Conservation (phyloP, 2,888 invertebrate species). For the Timandra comae region DNA sequence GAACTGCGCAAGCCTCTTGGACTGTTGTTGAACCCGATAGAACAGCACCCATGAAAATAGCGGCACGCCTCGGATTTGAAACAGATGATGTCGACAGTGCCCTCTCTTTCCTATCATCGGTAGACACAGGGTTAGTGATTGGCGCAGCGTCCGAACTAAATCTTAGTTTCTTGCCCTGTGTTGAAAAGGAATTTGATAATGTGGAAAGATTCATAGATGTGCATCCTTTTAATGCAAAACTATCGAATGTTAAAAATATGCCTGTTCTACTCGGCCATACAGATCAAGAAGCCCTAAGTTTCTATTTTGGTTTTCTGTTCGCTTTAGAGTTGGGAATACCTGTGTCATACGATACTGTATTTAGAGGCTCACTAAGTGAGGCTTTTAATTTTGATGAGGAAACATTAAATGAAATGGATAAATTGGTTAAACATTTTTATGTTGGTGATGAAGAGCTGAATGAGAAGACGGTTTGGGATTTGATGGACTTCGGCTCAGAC, state of each 20-base stretch:
- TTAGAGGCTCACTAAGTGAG: constrained; percentile 1
- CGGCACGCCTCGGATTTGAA: constrained; percentile 27
- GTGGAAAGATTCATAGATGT: constrained; percentile 15
- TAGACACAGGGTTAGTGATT: constrained; percentile 9
- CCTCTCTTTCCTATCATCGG: constrained; percentile 21
- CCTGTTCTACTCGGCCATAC: constrained; percentile 17
- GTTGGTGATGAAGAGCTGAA: constrained; percentile 13
- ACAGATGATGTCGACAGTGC: constrained; percentile 27
- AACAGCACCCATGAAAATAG: constrained; percentile 22
- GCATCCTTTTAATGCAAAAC: constrained; percentile 15
- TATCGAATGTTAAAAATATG: constrained; percentile 8
- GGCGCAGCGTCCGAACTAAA: constrained; percentile 9
- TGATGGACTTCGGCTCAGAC: constrained; percentile 19
- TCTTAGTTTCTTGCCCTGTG: constrained; percentile 14
- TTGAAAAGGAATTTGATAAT: constrained; percentile 18
- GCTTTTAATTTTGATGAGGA: constrained; percentile 5
- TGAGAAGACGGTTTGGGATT: constrained; percentile 1
- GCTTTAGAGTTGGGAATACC: not conserved
- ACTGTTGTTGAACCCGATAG: constrained; percentile 19
- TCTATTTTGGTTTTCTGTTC: not conserved
- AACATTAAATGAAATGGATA: constrained; percentile 5
- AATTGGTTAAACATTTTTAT: constrained; percentile 15
- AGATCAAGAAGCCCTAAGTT: constrained; percentile 6
- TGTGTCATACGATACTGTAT: constrained; percentile 1
- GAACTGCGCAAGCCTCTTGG: constrained; percentile 21